Conservation (phyloP, 2,113 vertebrate genomes). For the Prinia subflava region DNA sequence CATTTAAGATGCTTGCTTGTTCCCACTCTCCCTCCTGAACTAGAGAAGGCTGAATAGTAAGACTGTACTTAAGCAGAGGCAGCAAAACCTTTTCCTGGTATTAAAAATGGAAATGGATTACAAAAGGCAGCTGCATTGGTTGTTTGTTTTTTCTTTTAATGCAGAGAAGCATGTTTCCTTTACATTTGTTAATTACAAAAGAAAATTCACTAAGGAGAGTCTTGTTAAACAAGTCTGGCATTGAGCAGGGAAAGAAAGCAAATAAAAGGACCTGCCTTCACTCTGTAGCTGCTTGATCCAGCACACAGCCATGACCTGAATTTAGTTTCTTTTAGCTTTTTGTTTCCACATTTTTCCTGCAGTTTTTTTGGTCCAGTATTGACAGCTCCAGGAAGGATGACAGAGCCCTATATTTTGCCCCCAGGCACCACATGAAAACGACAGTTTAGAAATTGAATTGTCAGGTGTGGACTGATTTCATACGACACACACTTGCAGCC, state of each 20-base stretch:
- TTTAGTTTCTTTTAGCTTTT: neutral
- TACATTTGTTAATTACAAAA: constrained; percentile 4
- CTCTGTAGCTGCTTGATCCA: neutral
- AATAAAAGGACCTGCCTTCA: neutral
- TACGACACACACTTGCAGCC: fast-evolving
- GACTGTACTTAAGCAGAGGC: neutral
- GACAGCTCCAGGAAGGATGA: neutral
- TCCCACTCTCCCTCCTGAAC: neutral
- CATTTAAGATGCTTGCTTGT: fast-evolving
- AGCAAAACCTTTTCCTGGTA: neutral
- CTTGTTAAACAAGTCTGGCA: neutral
- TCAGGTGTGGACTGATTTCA: neutral
- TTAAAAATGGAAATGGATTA: neutral
- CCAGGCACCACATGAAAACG: fast-evolving
- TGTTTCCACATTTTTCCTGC: neutral
- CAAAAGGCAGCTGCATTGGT: neutral
- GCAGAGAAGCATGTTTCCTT: neutral
- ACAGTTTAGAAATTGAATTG: neutral
- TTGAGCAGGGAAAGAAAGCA: neutral
- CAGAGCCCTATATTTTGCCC: neutral
- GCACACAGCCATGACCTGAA: neutral
- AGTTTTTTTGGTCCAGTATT: neutral
- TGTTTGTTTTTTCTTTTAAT: neutral
- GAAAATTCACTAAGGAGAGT: neutral
- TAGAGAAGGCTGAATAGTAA: neutral